These are phyloP conservation scores for Sciaenops ocellatus DNA, from an alignment of 2,797 vertebrate species.

Conservation along the genomic window DNA sequence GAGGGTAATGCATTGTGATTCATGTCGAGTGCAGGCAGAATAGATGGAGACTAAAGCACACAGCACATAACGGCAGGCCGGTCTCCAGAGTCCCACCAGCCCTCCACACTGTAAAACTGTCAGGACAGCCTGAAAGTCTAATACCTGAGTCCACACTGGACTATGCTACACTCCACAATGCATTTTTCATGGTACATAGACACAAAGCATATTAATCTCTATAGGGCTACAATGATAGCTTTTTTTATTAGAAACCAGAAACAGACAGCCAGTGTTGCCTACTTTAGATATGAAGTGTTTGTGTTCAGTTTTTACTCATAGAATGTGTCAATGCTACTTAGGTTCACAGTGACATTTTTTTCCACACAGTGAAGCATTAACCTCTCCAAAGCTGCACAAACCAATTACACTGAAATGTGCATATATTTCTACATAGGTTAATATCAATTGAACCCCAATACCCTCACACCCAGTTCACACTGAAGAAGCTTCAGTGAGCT, in stretches of 20 bases:
- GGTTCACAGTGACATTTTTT: slow-evolving; percentile 2
- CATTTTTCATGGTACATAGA: slow-evolving; percentile 31
- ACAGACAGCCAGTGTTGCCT: background rate
- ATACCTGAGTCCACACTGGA: slow-evolving; percentile 50
- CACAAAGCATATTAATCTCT: slow-evolving; percentile 24
- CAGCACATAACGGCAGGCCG: slow-evolving; percentile 54
- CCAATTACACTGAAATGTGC: too few species aligned
- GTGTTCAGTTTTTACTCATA: background rate
- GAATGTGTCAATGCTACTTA: background rate
- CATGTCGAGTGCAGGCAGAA: slow-evolving; percentile 68
- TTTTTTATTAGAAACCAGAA: slow-evolving; percentile 19
- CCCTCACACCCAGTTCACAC: slow-evolving; percentile 13
- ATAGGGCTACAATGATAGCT: background rate
- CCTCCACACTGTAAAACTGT: slow-evolving; percentile 71
- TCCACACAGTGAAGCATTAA: background rate
- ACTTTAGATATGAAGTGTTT: background rate
- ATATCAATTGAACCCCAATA: slow-evolving; percentile 8
- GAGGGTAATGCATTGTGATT: slow-evolving; percentile 80
- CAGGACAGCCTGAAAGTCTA: slow-evolving; percentile 64
- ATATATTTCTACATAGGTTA: too few species aligned
- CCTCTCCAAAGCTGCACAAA: background rate
- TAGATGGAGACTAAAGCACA: slow-evolving; percentile 57
- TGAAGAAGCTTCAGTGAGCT: slow-evolving; percentile 14
- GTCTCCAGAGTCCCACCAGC: slow-evolving; percentile 61
- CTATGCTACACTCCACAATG: slow-evolving; percentile 11